A percentile compares a stretch with the other conserved stretches of the same genome.
These are phyloP conservation scores for Steinernema feltiae DNA, from an alignment of 1,140 invertebrate genomes.

Conservation along the genomic window DNA sequence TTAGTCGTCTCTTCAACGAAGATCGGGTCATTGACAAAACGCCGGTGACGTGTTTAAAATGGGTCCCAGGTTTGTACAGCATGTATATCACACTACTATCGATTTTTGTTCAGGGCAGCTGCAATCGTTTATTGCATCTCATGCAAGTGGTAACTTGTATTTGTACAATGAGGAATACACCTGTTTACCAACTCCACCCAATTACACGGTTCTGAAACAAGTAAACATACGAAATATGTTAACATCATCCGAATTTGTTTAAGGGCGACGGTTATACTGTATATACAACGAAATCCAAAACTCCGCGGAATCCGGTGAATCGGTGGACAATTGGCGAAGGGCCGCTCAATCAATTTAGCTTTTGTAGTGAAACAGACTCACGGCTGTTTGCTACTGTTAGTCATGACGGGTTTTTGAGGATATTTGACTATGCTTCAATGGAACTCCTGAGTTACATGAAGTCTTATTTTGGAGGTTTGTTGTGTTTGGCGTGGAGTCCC, in stretches of 20 bases:
- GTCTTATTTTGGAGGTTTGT: constrained; percentile 79
- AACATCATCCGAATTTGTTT: constrained; percentile 4
- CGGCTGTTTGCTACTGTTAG: constrained; percentile 78
- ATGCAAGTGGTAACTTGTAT: constrained; percentile 92
- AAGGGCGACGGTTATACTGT: constrained; percentile 79
- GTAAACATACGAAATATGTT: constrained; percentile 55
- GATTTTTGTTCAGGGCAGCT: constrained; percentile 87
- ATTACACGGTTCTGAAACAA: constrained; percentile 89
- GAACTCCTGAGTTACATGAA: constrained; percentile 74
- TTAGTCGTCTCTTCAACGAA: constrained; percentile 82
- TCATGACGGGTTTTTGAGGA: constrained; percentile 78
- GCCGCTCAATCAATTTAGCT: constrained; percentile 91
- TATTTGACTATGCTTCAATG: constrained; percentile 95
- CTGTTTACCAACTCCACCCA: constrained; percentile 71
- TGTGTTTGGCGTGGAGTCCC: constrained; percentile 94
- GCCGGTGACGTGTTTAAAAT: constrained; percentile 94
- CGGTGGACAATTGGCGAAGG: constrained; percentile 73
- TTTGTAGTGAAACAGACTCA: constrained; percentile 80
- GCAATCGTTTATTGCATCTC: constrained; percentile 85
- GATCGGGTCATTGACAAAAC: constrained; percentile 97
- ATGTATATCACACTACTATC: constrained; percentile 75
- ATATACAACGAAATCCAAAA: constrained; percentile 91
- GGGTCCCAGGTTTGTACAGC: constrained; percentile 78
- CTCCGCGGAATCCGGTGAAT: constrained; percentile 86
- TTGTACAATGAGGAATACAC: constrained; percentile 90